Percentiles rank a stretch among this genome's conserved stretches.
Conservation (phyloP, 2,113 vertebrate species). For the Muntiacus reevesi region DNA sequence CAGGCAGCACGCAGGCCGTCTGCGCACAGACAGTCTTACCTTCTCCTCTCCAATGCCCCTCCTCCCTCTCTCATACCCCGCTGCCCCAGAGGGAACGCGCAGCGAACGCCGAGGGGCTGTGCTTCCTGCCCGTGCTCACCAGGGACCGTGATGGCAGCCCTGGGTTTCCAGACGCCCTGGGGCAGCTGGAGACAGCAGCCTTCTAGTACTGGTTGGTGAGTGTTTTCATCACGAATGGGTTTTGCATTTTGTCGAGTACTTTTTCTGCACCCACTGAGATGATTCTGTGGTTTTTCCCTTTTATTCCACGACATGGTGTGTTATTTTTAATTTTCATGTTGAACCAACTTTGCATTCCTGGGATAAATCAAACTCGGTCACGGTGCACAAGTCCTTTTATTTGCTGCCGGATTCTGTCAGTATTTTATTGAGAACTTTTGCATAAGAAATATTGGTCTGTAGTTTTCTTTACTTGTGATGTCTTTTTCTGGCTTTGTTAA, state of each 20-base stretch:
- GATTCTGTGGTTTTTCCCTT: neutral
- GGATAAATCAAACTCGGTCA: neutral
- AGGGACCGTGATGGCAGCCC: neutral
- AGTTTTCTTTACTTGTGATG: neutral
- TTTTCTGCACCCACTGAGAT: neutral
- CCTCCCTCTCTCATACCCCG: neutral
- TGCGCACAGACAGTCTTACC: neutral
- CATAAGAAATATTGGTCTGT: neutral
- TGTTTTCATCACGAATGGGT: no score
- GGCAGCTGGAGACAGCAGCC: neutral
- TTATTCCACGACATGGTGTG: neutral
- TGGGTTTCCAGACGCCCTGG: neutral
- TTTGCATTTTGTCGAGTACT: neutral
- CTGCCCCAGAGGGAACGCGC: neutral
- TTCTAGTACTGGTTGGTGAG: neutral
- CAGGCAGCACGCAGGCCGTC: neutral
- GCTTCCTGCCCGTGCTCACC: neutral
- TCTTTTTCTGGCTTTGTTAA: neutral
- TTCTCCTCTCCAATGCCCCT: neutral
- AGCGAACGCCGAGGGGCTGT: neutral
- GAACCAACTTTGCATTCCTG: neutral
- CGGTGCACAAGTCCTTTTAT: neutral
- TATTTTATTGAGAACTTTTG: neutral
- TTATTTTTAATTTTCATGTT: neutral
- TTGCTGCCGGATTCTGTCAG: neutral